Base-by-base conservation (phyloP, 2,888 invertebrate genomes). In the Meghimatium bilineatum region DNA sequence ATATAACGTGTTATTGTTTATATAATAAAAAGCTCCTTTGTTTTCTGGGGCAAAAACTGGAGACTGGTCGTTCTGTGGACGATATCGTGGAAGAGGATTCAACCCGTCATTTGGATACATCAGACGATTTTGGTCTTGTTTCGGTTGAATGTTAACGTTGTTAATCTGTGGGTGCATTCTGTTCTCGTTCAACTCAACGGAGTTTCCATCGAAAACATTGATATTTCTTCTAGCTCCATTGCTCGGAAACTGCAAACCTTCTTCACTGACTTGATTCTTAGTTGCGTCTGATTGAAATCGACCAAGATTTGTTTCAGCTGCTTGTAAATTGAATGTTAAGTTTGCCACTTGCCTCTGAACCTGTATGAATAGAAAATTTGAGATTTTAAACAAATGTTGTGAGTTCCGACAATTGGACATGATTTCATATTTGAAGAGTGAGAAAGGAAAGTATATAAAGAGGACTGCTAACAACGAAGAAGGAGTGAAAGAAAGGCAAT, bases 311-410 rank as follows among this genome's bases (percentile, higher is more conserved):
- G 36, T 38, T 44, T 74, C 44, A 5, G 82, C 69, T 26, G 63
- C 14, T 10, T 75, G 36, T 23, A 84, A 52, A 38, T 32, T 80
- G 20, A 75, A 20, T 26, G 84, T 84, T n/a, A 84, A 44, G 67
- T 84, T 84, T 17, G 32, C 72, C 1, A 84, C 84, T 34, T 84
- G 74, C 1, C 29, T 67, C 23, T 80, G 84, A 49, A 84, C 80
- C 84, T 84, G 84, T 2, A 49, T 67, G 52, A 75, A 74, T 32
- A 79, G 12, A 80, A 34, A 80, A 38, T 56, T 56, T 44, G 12
- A 12, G 44, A 44, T 44, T 8, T 44, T 5, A 44, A 44, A 44
- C 5, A 12, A 44, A 44, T 44, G 44, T 44, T 44, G 44, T 44
- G 5, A 44, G 44, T 44, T 5, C 12, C 44, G 12, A 44, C 44